These are phyloP conservation scores for Herminia tarsipennalis DNA, from an alignment of 2,888 invertebrate species.

Conservation along the genomic window DNA sequence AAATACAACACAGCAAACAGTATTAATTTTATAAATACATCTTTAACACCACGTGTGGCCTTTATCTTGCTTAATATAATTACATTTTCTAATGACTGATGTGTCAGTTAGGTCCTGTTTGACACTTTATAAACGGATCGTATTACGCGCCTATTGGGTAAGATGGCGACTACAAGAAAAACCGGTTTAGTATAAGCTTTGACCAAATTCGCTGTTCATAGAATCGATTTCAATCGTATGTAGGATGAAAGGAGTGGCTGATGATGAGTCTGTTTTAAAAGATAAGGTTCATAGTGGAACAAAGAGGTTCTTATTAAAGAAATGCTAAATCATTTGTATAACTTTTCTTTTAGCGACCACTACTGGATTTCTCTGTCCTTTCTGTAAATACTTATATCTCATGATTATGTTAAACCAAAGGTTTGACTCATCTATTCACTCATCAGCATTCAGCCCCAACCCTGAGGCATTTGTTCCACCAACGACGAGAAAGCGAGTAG, in stretches of 20 bases:
- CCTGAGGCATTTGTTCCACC: no score
- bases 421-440: no score
- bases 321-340: no score
- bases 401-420: no score
- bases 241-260: slow-evolving; percentile 19
- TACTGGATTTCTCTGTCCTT: no score
- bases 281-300: background rate
- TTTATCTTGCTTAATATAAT: slow-evolving; percentile 24
- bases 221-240: slow-evolving; percentile 28
- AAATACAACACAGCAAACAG: no score
- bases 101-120: slow-evolving; percentile 12
- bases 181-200: slow-evolving; percentile 24
- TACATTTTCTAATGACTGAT: slow-evolving; percentile 33
- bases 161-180: slow-evolving; percentile 23
- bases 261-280: slow-evolving; percentile 4
- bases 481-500: no score
- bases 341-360: no score
- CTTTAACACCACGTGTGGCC: slow-evolving; percentile 22
- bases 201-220: slow-evolving; percentile 20
- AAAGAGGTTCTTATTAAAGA: no score
- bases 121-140: slow-evolving; percentile 29
- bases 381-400: no score
- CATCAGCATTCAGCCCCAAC: no score
- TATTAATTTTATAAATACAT: no score
- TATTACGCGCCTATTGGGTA: slow-evolving; percentile 22